Conservation (phyloP, 2,888 invertebrate species). For the Nomada fucata region DNA sequence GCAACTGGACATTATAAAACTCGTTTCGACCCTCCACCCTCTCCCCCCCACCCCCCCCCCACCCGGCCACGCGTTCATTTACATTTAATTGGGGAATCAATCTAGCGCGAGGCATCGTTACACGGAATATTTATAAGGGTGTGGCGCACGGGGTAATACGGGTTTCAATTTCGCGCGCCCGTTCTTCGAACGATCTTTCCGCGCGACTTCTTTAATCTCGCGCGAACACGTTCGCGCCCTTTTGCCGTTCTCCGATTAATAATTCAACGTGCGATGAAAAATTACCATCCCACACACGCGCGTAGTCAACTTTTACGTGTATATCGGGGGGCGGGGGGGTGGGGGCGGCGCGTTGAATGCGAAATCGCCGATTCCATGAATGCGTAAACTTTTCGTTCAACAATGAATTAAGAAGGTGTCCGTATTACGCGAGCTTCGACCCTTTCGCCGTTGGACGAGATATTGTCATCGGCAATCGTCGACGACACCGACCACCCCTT, state of each 20-base stretch:
- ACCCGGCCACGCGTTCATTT: slow-evolving; percentile 63
- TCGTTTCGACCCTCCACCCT: slow-evolving; percentile 50
- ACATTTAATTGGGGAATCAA: slow-evolving; percentile 74
- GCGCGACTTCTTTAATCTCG: slow-evolving; percentile 54
- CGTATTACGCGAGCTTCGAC: no score
- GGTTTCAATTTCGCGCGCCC: slow-evolving; percentile 68
- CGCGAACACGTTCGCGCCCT: slow-evolving; percentile 42
- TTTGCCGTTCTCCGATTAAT: slow-evolving; percentile 61
- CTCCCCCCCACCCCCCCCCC: no score
- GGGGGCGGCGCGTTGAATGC: no score
- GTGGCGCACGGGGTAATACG: slow-evolving; percentile 55
- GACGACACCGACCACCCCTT: no score
- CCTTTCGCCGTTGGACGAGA: no score
- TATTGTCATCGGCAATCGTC: no score
- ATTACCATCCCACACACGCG: slow-evolving; percentile 54
- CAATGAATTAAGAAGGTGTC: no score
- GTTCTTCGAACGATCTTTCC: slow-evolving; percentile 58
- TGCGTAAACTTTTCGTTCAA: no score
- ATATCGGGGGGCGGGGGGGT: background rate
- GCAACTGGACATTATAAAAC: slow-evolving; percentile 68
- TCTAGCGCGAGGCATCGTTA: slow-evolving; percentile 69
- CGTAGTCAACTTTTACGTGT: background rate
- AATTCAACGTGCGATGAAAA: slow-evolving; percentile 63
- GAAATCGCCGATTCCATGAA: no score
- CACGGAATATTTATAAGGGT: slow-evolving; percentile 72